These are phyloP conservation scores for western clawed frog (Xenopus tropicalis) DNA, from an alignment of 2,113 vertebrate species.

Conservation along the genomic window UCB_Xtro_10.0 CM004448.2:99881001-99881500, in stretches of 20 bases:
- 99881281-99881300: constrained; percentile 34
- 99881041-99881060: constrained; percentile 71
- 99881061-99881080: constrained; percentile 62
- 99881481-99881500: constrained; percentile 15
- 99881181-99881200: constrained; percentile 50
- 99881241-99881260: constrained; percentile 45
- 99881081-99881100: constrained; percentile 54
- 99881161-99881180: constrained; percentile 54
- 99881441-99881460: constrained; percentile 35
- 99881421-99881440: constrained; percentile 37
- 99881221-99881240: constrained; percentile 42
- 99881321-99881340: constrained; percentile 30
- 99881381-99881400: constrained; percentile 30
- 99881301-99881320: constrained; percentile 38
- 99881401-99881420: constrained; percentile 30
- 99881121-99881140: constrained; percentile 49
- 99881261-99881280: constrained; percentile 46
- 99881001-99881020: constrained; percentile 68
- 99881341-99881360: constrained; percentile 39
- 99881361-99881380: constrained; percentile 33
- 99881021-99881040: constrained; percentile 65
- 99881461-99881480: constrained; percentile 34
- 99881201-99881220: constrained; percentile 51
- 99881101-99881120: constrained; percentile 54
- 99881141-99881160: constrained; percentile 53